phyloP scores from a whole-genome alignment of 2,113 vertebrate species.

The Protomyctophum bolini region DNA sequence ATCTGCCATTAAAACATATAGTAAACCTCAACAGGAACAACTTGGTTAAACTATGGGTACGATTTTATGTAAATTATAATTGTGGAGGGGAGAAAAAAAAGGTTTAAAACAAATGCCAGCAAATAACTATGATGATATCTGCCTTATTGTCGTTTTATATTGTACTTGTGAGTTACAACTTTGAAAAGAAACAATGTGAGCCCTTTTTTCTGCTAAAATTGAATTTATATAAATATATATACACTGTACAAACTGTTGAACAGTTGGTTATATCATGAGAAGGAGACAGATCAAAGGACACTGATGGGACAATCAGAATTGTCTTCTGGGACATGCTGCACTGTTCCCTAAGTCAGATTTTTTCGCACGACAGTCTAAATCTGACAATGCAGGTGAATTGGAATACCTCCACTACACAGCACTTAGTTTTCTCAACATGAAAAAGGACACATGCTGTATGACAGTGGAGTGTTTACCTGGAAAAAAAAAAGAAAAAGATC shows the following conservation, averaged over 20 bases:
- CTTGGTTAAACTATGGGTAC: neutral
- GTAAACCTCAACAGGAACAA: neutral
- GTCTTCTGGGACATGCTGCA: no score
- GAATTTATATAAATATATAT: neutral
- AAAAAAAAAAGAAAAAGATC: no score
- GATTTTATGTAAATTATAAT: constrained; percentile 9
- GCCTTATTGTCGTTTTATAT: constrained; percentile 6
- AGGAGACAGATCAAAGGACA: neutral
- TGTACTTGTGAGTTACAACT: neutral
- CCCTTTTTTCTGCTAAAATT: constrained; percentile 4
- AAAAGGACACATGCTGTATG: constrained; percentile 17
- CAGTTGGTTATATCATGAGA: neutral
- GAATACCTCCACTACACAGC: neutral
- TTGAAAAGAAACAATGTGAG: neutral
- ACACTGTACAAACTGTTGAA: neutral
- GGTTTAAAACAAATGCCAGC: neutral
- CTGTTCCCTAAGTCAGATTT: no score
- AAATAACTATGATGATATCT: constrained; percentile 2
- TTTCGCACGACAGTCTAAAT: no score
- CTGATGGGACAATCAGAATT: neutral
- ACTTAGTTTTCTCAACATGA: constrained; percentile 17
- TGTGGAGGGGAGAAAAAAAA: neutral
- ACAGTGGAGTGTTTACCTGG: neutral
- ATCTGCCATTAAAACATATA: neutral
- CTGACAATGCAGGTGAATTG: neutral